Percentiles rank a stretch among this genome's conserved stretches.
These are phyloP conservation scores for Lasioglossum vierecki DNA, from an alignment of 2,888 invertebrate genomes.

Conservation along the genomic window DNA sequence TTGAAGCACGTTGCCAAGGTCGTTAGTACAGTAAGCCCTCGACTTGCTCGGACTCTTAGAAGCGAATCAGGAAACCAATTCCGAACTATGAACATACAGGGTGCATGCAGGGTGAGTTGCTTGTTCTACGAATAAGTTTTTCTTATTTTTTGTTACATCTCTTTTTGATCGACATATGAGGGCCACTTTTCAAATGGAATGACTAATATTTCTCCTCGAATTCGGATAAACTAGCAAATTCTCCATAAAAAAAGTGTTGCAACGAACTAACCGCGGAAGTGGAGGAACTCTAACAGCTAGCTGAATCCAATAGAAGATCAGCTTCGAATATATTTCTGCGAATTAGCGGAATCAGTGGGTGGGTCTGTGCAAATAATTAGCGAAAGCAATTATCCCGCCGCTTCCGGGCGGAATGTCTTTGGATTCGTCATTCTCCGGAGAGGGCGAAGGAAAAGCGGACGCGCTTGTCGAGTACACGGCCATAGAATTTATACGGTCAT, in stretches of 20 bases:
- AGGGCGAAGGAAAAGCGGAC: constrained; percentile 28
- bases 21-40: background rate
- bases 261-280: no score
- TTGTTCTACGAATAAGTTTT: no score
- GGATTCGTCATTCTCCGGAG: constrained; percentile 31
- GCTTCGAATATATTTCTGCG: background rate
- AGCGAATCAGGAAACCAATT: no score
- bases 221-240: no score
- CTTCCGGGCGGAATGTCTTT: background rate
- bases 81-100: no score
- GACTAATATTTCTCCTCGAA: no score
- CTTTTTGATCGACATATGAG: no score
- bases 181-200: no score
- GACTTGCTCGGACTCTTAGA: no score
- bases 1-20: background rate
- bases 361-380: background rate
- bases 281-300: background rate
- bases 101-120: no score
- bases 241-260: no score
- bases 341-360: background rate
- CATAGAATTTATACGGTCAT: constrained; percentile 72
- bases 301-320: background rate
- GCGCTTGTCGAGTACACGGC: constrained; percentile 21
- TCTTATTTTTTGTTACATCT: no score
- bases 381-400: background rate